These are phyloP conservation scores for Pinctada fucata DNA, from an alignment of 2,888 invertebrate genomes.

Conservation along the genomic window DNA sequence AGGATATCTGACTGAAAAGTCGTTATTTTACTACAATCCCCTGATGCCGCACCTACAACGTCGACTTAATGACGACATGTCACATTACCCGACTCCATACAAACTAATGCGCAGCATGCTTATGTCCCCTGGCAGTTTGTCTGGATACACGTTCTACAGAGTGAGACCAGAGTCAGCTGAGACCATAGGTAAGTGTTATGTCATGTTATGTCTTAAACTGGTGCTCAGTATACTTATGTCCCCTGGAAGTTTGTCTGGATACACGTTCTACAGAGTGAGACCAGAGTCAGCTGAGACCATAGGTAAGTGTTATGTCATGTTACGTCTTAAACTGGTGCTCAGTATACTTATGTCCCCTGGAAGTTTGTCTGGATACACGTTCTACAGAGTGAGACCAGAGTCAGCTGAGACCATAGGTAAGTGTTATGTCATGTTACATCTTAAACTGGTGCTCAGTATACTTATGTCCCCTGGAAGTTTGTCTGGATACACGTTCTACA, in stretches of 20 bases:
- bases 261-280: too few relatives aligned
- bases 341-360: constrained; percentile 74
- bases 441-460: constrained; percentile 74
- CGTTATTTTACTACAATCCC: constrained; percentile 70
- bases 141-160: constrained; percentile 74
- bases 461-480: constrained; percentile 72
- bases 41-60: constrained; percentile 68
- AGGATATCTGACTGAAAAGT: constrained; percentile 74
- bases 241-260: too few relatives aligned
- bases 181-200: constrained; percentile 48
- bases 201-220: too few relatives aligned
- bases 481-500: constrained; percentile 73
- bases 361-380: constrained; percentile 71
- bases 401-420: constrained; percentile 55
- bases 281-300: too few relatives aligned
- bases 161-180: constrained; percentile 60
- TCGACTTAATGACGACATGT: constrained; percentile 74
- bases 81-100: constrained; percentile 74
- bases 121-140: constrained; percentile 72
- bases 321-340: constrained; percentile 70
- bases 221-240: too few relatives aligned
- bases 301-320: too few relatives aligned
- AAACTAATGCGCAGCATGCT: constrained; percentile 74
- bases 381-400: too few relatives aligned
- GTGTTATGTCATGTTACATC: too few relatives aligned